phyloP scores from a whole-genome alignment of 2,888 invertebrate species.

The Lepidocyrtinus sp. region DNA sequence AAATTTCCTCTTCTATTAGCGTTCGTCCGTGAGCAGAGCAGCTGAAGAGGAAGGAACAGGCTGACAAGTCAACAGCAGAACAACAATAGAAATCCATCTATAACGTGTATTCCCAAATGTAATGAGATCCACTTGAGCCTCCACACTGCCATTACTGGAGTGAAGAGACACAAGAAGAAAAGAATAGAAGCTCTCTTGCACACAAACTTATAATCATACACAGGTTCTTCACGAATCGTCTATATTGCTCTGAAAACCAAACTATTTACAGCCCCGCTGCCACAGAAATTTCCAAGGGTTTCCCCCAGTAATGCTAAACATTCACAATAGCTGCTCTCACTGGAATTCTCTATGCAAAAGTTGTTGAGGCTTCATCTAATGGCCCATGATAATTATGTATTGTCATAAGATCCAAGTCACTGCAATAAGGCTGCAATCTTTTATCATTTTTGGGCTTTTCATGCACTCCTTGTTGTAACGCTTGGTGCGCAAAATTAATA shows the following conservation, averaged over 20 bases:
- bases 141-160: conserved; percentile 50
- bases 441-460: too few species aligned
- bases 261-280: conserved; percentile 61
- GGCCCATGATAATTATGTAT: conserved; percentile 58
- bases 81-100: conserved; percentile 57
- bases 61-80: conserved; percentile 34
- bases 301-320: conserved; percentile 70
- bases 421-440: too few species aligned
- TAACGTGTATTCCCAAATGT: conserved; percentile 49
- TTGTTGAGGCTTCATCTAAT: conserved; percentile 53
- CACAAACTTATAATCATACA: conserved; percentile 36
- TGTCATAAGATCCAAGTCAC: too few species aligned
- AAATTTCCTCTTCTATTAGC: neutral
- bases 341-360: conserved; percentile 58
- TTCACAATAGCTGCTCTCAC: conserved; percentile 64
- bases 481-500: too few species aligned
- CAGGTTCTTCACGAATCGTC: conserved; percentile 30
- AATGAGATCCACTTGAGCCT: conserved; percentile 58
- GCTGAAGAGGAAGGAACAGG: conserved; percentile 37
- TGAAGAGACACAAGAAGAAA: conserved; percentile 24
- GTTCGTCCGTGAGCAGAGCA: conserved; percentile 1
- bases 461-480: too few species aligned
- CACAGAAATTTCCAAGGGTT: conserved; percentile 65
- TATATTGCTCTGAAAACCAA: conserved; percentile 17
- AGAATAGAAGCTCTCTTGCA: conserved; percentile 9